Conservation (phyloP, 64 coral and sea anemone genomes). For the Actinia equina region DNA sequence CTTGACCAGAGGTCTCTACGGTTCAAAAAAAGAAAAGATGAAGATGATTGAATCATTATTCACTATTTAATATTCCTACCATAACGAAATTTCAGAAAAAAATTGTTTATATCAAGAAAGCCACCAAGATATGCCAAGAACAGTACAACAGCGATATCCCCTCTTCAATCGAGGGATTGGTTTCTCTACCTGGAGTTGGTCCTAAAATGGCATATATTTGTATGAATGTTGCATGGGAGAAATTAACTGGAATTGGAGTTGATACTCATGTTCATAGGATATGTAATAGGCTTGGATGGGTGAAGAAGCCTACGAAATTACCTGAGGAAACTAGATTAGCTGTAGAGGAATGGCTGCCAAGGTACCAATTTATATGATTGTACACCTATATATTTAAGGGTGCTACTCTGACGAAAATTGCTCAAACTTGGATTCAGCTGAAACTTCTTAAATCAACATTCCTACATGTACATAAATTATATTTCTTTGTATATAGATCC, state of each 20-base stretch:
- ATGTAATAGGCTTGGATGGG: slow-evolving; percentile 86
- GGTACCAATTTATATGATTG: slow-evolving; percentile 45
- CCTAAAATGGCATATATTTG: slow-evolving; percentile 98
- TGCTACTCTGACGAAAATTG: too few species aligned
- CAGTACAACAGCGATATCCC: slow-evolving; percentile 86
- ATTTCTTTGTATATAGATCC: too few species aligned
- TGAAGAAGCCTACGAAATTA: slow-evolving; percentile 69
- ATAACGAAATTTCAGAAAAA: slow-evolving; percentile 67
- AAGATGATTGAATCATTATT: too few species aligned
- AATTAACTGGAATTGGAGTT: slow-evolving; percentile 92
- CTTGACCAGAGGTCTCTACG: too few species aligned
- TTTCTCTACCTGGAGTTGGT: slow-evolving; percentile 82
- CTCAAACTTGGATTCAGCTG: too few species aligned
- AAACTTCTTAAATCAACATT: too few species aligned
- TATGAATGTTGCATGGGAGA: slow-evolving; percentile 94
- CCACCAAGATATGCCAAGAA: slow-evolving; percentile 85
- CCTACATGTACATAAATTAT: too few species aligned
- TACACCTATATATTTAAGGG: too few species aligned
- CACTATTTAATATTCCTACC: not conserved
- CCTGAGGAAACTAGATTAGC: slow-evolving; percentile 90
- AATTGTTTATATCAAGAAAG: slow-evolving; percentile 77
- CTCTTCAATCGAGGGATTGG: slow-evolving; percentile 66
- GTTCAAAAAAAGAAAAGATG: too few species aligned
- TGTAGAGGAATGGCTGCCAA: slow-evolving; percentile 93
- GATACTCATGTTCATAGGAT: slow-evolving; percentile 98